A percentile compares a stretch with the other conserved stretches of the same genome.
Evolutionary conservation across 2,797 vertebrate genomes (phyloP).

Genomic region (Enteromius anoplus): DNA sequence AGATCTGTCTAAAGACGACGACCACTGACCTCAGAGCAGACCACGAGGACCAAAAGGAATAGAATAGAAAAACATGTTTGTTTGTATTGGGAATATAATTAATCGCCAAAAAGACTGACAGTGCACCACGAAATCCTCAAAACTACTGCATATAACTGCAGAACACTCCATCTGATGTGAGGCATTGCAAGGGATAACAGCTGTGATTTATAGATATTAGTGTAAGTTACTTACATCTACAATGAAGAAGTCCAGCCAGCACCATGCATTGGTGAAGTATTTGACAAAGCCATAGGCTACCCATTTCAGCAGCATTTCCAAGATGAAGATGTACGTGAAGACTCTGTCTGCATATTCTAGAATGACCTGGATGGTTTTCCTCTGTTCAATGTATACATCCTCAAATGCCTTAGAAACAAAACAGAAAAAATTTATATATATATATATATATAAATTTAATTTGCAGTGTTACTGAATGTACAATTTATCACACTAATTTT

Average conservation of each 20-base stretch:
- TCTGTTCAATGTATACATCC: conserved; percentile 98
- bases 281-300: conserved; percentile 97
- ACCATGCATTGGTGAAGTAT: conserved; percentile 99
- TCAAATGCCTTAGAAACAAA: conserved; percentile 88
- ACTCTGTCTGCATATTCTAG: conserved; percentile 96
- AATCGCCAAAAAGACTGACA: neutral
- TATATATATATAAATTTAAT: neutral
- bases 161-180: neutral
- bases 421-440: neutral
- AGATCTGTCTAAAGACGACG: neutral
- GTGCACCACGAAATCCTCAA: neutral
- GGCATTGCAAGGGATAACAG: neutral
- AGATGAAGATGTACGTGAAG: conserved; percentile 98
- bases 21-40: conserved; percentile 8
- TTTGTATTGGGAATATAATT: neutral
- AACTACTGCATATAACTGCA: neutral
- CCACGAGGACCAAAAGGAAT: neutral
- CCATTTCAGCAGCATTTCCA: conserved; percentile 99
- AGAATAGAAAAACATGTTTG: conserved; percentile 8
- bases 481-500: neutral
- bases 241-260: conserved; percentile 99
- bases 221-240: conserved; percentile 91
- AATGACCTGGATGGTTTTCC: conserved; percentile 90
- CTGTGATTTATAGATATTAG: neutral
- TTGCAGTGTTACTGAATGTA: neutral